Evolutionary conservation across 2,797 vertebrate genomes (phyloP).

Genomic region (Melanotaenia pygmaea): DNA sequence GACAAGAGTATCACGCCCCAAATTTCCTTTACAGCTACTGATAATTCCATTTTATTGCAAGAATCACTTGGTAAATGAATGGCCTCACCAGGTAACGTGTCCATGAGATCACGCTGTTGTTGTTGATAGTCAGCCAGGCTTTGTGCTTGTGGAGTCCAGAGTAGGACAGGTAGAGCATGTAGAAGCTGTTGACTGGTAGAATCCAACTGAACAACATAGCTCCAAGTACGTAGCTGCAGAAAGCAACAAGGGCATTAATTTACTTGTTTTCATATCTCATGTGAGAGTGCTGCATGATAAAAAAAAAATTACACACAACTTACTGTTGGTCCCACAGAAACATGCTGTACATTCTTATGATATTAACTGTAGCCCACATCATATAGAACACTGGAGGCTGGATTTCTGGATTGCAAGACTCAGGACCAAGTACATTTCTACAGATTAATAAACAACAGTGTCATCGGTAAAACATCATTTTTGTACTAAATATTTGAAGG

Average conservation of each 20-base stretch:
- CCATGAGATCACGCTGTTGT: conserved; percentile 38
- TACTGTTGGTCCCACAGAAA: conserved; percentile 57
- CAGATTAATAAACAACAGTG: not conserved
- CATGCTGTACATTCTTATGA: conserved; percentile 44
- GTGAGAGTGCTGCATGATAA: not conserved
- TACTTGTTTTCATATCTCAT: not conserved
- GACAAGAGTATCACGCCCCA: not conserved
- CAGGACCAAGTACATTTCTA: conserved; percentile 57
- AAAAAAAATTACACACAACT: conserved; percentile 27
- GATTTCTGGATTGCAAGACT: conserved; percentile 71
- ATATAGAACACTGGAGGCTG: conserved; percentile 70
- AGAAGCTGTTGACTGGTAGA: conserved; percentile 50
- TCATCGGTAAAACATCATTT: not conserved
- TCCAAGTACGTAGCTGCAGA: conserved; percentile 45
- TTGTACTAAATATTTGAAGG: not conserved
- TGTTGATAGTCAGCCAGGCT: conserved; percentile 65
- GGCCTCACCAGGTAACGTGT: conserved; percentile 65
- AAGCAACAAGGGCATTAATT: conserved; percentile 8
- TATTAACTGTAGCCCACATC: conserved; percentile 53
- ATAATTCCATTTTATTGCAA: not conserved
- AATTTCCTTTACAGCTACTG: not conserved
- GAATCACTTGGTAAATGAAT: not conserved
- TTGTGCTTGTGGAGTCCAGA: conserved; percentile 56
- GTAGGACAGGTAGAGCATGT: conserved; percentile 69
- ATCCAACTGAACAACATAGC: conserved; percentile 30